Base-by-base conservation (phyloP, 2,113 vertebrate genomes). In the Baryphthengus martii region DNA sequence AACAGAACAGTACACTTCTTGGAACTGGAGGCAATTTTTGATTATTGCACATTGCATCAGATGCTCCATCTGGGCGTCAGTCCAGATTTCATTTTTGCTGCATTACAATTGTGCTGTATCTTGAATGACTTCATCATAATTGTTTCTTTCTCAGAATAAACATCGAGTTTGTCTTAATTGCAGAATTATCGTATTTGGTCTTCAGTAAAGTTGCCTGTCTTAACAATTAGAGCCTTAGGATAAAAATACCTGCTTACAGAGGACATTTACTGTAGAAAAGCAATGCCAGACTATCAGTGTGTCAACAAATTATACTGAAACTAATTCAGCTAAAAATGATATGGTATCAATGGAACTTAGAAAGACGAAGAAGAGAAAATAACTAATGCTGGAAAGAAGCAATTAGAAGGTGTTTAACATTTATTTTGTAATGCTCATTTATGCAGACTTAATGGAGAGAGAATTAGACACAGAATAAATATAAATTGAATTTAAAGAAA, bases 271-370 rank as follows among this genome's bases (percentile, higher is more conserved):
- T 89, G 8, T 72, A 68, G 86, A 72, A 94, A 61, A 89, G 44
- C 25, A 91, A n/a, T 88, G 56, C 49, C 47, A 90, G 61, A 20
- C 61, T 95, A 42, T 86, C 72, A 87, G 17, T 29, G 13, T 53
- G n/a, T 71, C 87, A 91, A 70, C 61, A 94, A 82, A 91, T 85
- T 79, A 33, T 62, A 29, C 24, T 84, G 73, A 91, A 94, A 61
- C 26, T 49, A 95, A 85, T 89, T 89, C 84, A 82, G 26, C 62
- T 67, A 18, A 31, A 88, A 88, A 45, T 35, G 26, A 21, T 92
- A 19, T 62, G 59, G 74, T 82, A 67, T 35, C 39, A 88, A 29
- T 4, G 6, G n/a, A 73, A 59, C 23, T 66, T 17, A 84, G 65
- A 62, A 89, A 76, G 28, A 14, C 83, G 74, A 71, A 70, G 33